Conservation (phyloP, 2,888 invertebrate species). For the Synanthedon andrenaeformis region DNA sequence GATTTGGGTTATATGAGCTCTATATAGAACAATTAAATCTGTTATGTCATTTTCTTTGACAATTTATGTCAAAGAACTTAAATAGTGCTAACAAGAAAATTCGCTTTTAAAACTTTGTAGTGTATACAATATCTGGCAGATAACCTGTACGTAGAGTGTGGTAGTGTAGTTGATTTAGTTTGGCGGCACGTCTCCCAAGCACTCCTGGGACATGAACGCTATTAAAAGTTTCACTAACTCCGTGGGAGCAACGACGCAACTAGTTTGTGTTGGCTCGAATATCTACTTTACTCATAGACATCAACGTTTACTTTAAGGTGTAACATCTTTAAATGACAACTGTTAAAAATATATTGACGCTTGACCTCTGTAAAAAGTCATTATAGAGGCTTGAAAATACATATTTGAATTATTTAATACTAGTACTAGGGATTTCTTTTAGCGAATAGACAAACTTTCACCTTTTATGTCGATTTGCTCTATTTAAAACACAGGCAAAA, state of each 20-base stretch:
- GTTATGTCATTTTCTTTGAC: too few relatives aligned
- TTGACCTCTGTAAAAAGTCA: too few relatives aligned
- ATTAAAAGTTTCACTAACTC: conserved; percentile 59
- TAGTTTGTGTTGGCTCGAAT: conserved; percentile 38
- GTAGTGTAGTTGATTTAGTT: conserved; percentile 16
- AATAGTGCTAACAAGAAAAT: too few relatives aligned
- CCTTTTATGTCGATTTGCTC: too few relatives aligned
- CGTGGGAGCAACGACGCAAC: conserved; percentile 39
- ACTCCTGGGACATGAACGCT: conserved; percentile 34
- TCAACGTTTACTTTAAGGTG: conserved; percentile 12
- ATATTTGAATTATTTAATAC: too few relatives aligned
- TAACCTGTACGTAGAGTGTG: conserved; percentile 8
- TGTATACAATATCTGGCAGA: conserved; percentile 12
- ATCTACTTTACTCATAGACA: conserved; percentile 14
- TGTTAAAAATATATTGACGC: neutral
- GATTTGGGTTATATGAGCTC: too few relatives aligned
- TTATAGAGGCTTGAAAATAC: too few relatives aligned
- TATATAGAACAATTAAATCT: too few relatives aligned
- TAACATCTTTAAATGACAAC: neutral
- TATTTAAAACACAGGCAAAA: too few relatives aligned
- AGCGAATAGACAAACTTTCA: too few relatives aligned
- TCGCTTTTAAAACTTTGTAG: conserved; percentile 79
- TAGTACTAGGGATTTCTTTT: too few relatives aligned
- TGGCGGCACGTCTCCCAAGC: conserved; percentile 16
- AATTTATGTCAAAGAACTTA: conserved; percentile 30